phyloP scores from a whole-genome alignment of 2,113 vertebrate species.

The Asarcornis scutulata region DNA sequence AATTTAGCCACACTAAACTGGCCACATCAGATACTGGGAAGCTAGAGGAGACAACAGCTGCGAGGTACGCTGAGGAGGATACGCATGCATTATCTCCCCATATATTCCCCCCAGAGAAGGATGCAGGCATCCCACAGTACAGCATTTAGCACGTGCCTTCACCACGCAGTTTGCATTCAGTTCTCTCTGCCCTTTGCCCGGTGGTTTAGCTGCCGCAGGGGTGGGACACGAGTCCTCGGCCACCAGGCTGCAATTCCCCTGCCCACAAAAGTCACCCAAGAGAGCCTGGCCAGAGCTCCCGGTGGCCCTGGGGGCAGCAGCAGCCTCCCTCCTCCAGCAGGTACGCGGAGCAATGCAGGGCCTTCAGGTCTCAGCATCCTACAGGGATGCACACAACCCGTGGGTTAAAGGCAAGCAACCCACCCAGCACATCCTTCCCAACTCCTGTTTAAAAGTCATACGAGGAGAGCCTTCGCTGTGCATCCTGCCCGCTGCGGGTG shows the following conservation, averaged over 20 bases:
- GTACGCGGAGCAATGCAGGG: fast-evolving
- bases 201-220: not conserved
- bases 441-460: not conserved
- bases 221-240: fast-evolving
- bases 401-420: not conserved
- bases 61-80: not conserved
- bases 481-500: not conserved
- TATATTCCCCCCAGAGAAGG: not conserved
- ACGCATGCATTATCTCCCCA: not conserved
- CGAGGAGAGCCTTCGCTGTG: not conserved
- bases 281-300: not conserved
- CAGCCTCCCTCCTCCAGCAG: not conserved
- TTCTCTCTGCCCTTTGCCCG: not conserved
- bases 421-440: not conserved
- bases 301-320: not conserved
- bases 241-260: not conserved
- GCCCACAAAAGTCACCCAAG: not conserved
- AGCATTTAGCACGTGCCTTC: fast-evolving
- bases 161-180: fast-evolving
- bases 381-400: fast-evolving
- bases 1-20: not conserved
- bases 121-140: fast-evolving
- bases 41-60: not conserved
- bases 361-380: not conserved
- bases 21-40: not conserved